Evolutionary conservation across 2,888 invertebrate genomes (phyloP), one percentile per base, ranked within the genome.

Genomic region (Drosophila subquinaria): DNA sequence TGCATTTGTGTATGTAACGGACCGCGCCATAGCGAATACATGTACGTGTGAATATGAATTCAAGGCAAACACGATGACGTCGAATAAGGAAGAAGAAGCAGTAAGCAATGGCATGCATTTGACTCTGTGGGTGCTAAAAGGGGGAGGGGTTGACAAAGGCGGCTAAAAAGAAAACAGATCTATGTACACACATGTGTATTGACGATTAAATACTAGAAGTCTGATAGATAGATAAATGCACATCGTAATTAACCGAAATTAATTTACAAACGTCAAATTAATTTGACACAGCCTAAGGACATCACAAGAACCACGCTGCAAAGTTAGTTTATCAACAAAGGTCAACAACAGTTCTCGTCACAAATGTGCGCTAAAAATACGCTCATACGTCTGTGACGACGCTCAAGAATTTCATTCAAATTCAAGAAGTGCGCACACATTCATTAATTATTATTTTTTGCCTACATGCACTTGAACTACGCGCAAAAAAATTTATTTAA

Each of bases 41-140:
- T 63, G 57, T 50, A 48, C 27, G 47, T 67, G 63, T 71, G 63
- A 59, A 68, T 70, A 61, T 64, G 57, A 70, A 79, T 82, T 82
- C 88, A 82, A 82, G 82, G 82, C 82, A 87, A 82, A 72, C 84
- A 78, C 71, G 67, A 75, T 88, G 84, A 87, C 82, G 87, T 82
- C 69, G 76, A 73, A 69, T 50, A 60, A 52, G 42, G 59, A 50
- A 74, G 71, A 45, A 70, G 57, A 35, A 61, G 65, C 52, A 61
- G 56, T 38, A 56, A 71, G 76, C 70, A 81, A 69, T 55, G 73
- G 73, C 69, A 79, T 79, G 79, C 73, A 72, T 72, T 76, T 63
- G 47, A 73, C 30, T 59, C 35, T 61, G 40, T 52, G 38, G 27
- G 43, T n/a, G 51, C 48, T 35, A 10, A 43, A 52, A 62, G 30